Percentiles rank a stretch among this genome's conserved stretches.
These are phyloP conservation scores for Eupristina koningsbergeri DNA, from an alignment of 1,140 invertebrate species.

Conservation along the genomic window DNA sequence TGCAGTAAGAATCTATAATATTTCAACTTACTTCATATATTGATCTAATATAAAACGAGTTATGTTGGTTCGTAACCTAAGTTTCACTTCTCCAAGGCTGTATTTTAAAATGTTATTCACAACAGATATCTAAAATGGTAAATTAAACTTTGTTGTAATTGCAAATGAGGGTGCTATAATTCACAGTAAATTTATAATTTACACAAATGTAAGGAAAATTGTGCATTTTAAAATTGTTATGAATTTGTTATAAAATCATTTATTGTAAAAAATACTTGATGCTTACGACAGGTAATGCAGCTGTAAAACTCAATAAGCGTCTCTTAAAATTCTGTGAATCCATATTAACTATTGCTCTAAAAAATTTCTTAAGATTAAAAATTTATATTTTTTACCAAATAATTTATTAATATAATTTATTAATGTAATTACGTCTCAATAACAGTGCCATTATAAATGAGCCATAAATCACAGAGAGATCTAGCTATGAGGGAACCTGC, in stretches of 20 bases:
- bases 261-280: not conserved
- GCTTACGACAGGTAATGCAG: conserved; percentile 86
- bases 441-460: conserved; percentile 93
- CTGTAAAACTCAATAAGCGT: conserved; percentile 84
- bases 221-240: conserved; percentile 1
- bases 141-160: conserved; percentile 49
- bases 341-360: conserved; percentile 93
- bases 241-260: not conserved
- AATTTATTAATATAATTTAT: too few species aligned
- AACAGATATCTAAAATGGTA: conserved; percentile 82
- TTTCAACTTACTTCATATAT: conserved; percentile 88
- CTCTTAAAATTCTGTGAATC: conserved; percentile 83
- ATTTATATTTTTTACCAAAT: not conserved
- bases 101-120: conserved; percentile 96
- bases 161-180: conserved; percentile 41
- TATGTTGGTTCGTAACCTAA: conserved; percentile 91
- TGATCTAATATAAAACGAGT: conserved; percentile 90
- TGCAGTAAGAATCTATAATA: not conserved
- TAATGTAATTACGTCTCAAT: conserved; percentile 86
- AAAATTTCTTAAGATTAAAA: conserved; percentile 48
- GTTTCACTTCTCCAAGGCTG: conserved; percentile 93
- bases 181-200: not conserved
- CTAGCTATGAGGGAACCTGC: conserved; percentile 87
- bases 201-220: not conserved
- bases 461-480: conserved; percentile 96